These are phyloP conservation scores for Harpegnathos saltator DNA, from an alignment of 1,140 invertebrate genomes.

Conservation along the genomic window DNA sequence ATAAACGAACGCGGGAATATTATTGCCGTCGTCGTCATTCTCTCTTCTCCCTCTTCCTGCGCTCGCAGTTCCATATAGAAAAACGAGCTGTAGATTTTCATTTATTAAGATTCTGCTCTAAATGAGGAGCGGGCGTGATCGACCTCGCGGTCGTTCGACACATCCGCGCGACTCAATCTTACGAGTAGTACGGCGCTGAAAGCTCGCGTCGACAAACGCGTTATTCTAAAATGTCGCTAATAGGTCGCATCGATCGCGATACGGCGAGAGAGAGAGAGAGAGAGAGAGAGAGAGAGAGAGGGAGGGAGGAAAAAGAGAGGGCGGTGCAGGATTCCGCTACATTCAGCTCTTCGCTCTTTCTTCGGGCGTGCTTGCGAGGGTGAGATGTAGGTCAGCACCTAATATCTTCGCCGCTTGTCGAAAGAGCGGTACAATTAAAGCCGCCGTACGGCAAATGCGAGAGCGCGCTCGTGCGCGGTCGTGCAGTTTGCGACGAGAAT, in stretches of 20 bases:
- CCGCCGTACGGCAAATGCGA: neutral
- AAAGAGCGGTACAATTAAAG: conserved; percentile 42
- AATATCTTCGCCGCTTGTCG: conserved; percentile 21
- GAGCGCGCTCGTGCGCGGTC: neutral
- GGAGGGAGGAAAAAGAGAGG: too few relatives aligned
- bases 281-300: too few relatives aligned
- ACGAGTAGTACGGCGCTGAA: neutral
- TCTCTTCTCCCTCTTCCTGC: too few relatives aligned
- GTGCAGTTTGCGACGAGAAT: conserved; percentile 4
- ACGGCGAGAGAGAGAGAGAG: too few relatives aligned
- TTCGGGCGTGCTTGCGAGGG: neutral
- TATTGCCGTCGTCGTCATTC: too few relatives aligned
- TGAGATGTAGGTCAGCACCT: conserved; percentile 19
- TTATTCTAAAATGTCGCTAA: neutral
- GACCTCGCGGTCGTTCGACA: neutral
- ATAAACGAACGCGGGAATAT: too few relatives aligned
- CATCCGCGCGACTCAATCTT: neutral
- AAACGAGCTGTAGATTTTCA: too few relatives aligned
- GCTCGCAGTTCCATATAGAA: too few relatives aligned
- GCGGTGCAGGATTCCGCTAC: too few relatives aligned
- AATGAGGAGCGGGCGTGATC: too few relatives aligned
- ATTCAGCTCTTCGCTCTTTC: neutral
- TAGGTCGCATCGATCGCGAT: neutral
- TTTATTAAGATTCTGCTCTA: too few relatives aligned
- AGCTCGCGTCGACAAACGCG: neutral